phyloP scores from a whole-genome alignment of 1,140 invertebrate species.

The Brachionus paranguensis region DNA sequence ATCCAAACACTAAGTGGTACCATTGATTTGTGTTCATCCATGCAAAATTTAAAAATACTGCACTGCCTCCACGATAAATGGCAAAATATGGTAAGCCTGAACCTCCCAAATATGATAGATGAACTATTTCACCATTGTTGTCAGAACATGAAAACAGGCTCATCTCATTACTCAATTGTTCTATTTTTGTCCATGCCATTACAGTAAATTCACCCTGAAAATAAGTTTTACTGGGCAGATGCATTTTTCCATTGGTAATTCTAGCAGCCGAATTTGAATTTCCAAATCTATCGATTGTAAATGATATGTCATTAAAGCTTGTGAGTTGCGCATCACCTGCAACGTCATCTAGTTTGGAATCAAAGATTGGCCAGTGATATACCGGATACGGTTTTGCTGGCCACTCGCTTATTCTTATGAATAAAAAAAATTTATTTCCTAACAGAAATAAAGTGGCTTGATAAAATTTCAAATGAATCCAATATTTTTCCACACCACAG shows the following conservation, averaged over 20 bases:
- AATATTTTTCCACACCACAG: too few relatives aligned
- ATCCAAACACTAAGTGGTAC: not conserved
- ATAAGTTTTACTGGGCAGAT: not conserved
- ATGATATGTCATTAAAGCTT: not conserved
- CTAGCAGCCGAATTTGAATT: not conserved
- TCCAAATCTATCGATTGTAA: not conserved
- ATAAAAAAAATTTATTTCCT: not conserved
- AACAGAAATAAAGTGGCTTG: too few relatives aligned
- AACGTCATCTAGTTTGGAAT: not conserved
- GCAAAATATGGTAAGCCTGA: not conserved
- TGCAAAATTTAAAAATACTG: not conserved
- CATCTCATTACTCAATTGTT: not conserved
- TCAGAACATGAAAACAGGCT: not conserved
- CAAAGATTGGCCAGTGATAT: not conserved
- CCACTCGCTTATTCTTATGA: not conserved
- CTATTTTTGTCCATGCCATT: not conserved
- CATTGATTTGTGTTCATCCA: not conserved
- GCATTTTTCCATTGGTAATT: not conserved
- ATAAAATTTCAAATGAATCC: too few relatives aligned
- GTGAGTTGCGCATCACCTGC: not conserved
- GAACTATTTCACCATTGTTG: not conserved
- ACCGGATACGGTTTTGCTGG: not conserved
- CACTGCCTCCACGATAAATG: not conserved
- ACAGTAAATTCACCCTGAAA: not conserved
- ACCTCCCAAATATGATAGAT: not conserved